Conservation (phyloP, 2,888 invertebrate species). For the Urechis unicinctus region DNA sequence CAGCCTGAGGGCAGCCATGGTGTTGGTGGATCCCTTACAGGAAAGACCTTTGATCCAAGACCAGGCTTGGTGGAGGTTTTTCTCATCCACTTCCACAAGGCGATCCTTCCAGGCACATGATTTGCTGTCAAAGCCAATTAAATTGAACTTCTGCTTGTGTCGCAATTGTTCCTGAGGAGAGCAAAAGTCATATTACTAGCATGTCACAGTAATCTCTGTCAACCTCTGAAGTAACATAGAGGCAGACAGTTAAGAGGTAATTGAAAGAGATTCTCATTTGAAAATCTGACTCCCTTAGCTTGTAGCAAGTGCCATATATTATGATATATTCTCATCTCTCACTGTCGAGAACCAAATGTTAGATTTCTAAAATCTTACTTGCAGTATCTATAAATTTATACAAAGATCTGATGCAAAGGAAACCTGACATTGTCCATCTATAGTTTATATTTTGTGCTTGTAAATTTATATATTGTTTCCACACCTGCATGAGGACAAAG, state of each 20-base stretch:
- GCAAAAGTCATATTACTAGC: neutral
- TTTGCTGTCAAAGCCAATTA: constrained; percentile 44
- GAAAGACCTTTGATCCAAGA: constrained; percentile 30
- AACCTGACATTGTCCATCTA: too few species aligned
- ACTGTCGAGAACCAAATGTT: too few species aligned
- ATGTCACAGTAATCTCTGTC: neutral
- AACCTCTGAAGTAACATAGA: neutral
- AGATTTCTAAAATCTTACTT: too few species aligned
- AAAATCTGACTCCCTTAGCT: too few species aligned
- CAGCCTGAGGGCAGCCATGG: constrained; percentile 43
- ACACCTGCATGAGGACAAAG: constrained; percentile 46
- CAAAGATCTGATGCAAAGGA: too few species aligned
- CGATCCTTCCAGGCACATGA: constrained; percentile 44
- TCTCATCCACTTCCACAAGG: constrained; percentile 45
- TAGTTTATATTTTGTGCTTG: too few species aligned
- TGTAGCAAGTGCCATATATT: too few species aligned
- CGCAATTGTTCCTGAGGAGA: constrained; percentile 45
- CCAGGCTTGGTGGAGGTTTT: constrained; percentile 41
- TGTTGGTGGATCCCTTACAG: constrained; percentile 50
- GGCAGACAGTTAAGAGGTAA: too few species aligned
- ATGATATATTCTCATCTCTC: too few species aligned
- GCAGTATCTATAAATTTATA: too few species aligned
- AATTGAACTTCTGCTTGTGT: constrained; percentile 48
- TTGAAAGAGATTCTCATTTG: too few species aligned
- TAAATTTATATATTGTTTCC: too few species aligned